Percentiles rank a stretch among this genome's conserved stretches.
Conservation (phyloP, 1,140 invertebrate genomes). For the Drosophila sproati region DNA sequence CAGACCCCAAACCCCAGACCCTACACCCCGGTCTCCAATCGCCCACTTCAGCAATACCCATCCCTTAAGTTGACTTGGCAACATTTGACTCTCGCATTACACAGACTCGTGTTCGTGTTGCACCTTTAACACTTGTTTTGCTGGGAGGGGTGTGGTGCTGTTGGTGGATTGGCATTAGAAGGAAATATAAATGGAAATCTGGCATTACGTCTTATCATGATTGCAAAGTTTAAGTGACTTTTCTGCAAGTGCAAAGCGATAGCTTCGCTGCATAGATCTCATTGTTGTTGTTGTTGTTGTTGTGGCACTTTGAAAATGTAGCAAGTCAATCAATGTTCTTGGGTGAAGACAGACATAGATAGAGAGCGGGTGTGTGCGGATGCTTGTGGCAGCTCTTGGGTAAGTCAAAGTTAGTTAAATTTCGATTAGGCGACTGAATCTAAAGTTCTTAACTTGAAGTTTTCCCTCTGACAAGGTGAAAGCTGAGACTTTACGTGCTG, state of each 20-base stretch:
- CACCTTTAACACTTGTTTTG: conserved; percentile 74
- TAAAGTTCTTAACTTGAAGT: conserved; percentile 17
- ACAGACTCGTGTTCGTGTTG: conserved; percentile 36
- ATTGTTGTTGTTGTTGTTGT: conserved; percentile 20
- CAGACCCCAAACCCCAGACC: not conserved
- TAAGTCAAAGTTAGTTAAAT: conserved; percentile 51
- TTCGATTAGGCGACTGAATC: conserved; percentile 32
- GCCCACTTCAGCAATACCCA: not conserved
- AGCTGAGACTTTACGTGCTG: conserved; percentile 9
- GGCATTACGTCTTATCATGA: conserved; percentile 81
- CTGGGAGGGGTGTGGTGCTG: not conserved
- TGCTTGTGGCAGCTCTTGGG: not conserved
- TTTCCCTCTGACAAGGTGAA: conserved; percentile 14
- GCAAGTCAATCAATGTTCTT: conserved; percentile 66
- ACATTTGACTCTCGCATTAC: conserved; percentile 43
- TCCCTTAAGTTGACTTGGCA: conserved; percentile 35
- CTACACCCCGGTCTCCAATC: not conserved
- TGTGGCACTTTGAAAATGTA: conserved; percentile 57
- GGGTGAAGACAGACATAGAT: not conserved
- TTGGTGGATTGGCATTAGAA: conserved; percentile 16
- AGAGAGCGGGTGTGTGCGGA: not conserved
- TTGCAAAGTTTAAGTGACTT: conserved; percentile 84
- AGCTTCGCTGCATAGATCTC: conserved; percentile 31
- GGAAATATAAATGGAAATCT: conserved; percentile 84
- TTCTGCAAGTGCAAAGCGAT: conserved; percentile 71